Base-by-base conservation (phyloP, 2,113 vertebrate species). In the Semnornis frantzii region DNA sequence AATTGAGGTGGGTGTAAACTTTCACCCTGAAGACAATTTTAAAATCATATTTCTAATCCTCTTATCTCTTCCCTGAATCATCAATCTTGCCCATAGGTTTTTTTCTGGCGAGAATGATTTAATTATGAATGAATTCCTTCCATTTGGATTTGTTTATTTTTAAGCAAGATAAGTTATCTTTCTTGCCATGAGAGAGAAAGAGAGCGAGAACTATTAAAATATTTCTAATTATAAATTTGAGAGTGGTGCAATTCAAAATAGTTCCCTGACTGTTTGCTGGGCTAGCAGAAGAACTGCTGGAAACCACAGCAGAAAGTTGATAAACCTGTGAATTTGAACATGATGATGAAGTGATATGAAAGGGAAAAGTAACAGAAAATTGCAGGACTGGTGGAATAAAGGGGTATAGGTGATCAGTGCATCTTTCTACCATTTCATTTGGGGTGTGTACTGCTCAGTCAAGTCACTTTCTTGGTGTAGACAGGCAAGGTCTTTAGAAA, bases 71-170 rank as follows among this genome's bases (percentile, higher is more conserved):
- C 16, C 0, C 0, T 30, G 5, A 27, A 90, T 88, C 60, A 3
- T 69, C 88, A 64, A 3, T 87, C 83, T 92, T 55, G 77, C 91
- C 86, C 7, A 59, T 94, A 52, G 80, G 39, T 95, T 96, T 95
- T 96, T 96, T 95, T 96, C 77, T 96, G 86, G 33, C 57, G 85
- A 94, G 88, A 89, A 55, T 85, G 95, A 93, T 94, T 96, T 94
- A 87, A 95, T 94, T 95, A 64, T 57, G 88, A 85, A 71, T 89
- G 60, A 76, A 92, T 96, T 86, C 83, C 68, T 95, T 90, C 88
- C 85, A 85, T 82, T 94, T 87, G 92, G 88, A 37, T 88, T 90
- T 87, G 81, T 89, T 95, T 95, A 66, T 89, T 95, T 95, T 90
- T 39, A 42, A 54, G 62, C 24, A 66, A 95, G 94, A 95, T 95